Conservation (phyloP, 2,888 invertebrate genomes). For the Spodoptera exigua region DNA sequence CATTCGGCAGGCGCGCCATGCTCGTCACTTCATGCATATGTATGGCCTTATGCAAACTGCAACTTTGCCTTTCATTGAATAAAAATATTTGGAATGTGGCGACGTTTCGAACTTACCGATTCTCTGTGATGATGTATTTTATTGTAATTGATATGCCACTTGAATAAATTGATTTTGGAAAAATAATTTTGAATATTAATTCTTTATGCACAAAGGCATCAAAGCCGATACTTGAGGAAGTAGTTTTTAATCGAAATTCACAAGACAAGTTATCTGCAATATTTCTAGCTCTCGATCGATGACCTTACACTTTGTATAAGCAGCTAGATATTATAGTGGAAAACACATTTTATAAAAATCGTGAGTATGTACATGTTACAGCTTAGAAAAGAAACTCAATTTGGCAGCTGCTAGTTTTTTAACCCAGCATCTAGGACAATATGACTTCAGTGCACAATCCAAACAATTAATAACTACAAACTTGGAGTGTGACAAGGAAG, state of each 20-base stretch:
- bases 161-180: constrained; percentile 6
- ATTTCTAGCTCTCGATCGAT: too few relatives aligned
- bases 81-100: constrained; percentile 74
- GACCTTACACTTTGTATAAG: too few relatives aligned
- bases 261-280: too few relatives aligned
- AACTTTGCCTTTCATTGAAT: constrained; percentile 78
- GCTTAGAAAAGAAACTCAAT: too few relatives aligned
- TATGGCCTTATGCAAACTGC: constrained; percentile 83
- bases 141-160: constrained; percentile 31
- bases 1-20: constrained; percentile 76
- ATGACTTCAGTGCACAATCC: constrained; percentile 21
- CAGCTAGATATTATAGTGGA: too few relatives aligned
- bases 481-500: constrained; percentile 44
- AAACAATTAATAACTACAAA: constrained; percentile 49
- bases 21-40: constrained; percentile 82
- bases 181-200: not conserved
- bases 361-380: too few relatives aligned
- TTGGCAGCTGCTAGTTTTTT: too few relatives aligned
- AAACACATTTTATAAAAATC: too few relatives aligned
- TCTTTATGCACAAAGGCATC: not conserved
- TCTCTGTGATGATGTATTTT: constrained; percentile 40
- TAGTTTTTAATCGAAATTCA: too few relatives aligned
- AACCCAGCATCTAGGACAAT: constrained; percentile 4
- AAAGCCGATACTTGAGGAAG: not conserved
- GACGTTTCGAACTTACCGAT: constrained; percentile 38